Conservation (phyloP, 1,140 invertebrate genomes). For the Oreohelix idahoensis region DNA sequence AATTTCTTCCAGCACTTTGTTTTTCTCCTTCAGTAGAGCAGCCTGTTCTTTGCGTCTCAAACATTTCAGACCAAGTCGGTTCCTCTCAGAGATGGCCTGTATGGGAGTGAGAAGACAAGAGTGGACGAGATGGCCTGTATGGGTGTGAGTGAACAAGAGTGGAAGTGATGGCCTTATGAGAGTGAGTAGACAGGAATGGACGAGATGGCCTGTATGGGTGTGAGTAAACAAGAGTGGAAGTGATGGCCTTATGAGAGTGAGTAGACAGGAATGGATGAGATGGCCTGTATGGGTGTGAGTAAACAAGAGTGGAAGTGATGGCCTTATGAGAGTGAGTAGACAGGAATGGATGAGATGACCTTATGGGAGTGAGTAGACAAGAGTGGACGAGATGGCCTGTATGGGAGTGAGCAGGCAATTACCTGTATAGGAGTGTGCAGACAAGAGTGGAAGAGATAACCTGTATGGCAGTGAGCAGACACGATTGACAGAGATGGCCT, state of each 20-base stretch:
- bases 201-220: too few relatives aligned
- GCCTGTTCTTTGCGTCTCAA: neutral
- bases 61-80: neutral
- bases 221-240: too few relatives aligned
- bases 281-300: too few relatives aligned
- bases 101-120: neutral
- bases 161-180: too few relatives aligned
- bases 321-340: neutral
- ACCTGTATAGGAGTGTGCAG: neutral
- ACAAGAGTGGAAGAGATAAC: neutral
- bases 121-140: too few relatives aligned
- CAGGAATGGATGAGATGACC: neutral
- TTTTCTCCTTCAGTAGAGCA: conserved; percentile 11
- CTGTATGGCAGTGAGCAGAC: neutral
- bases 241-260: too few relatives aligned
- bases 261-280: too few relatives aligned
- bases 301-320: too few relatives aligned
- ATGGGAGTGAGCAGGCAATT: neutral
- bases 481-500: too few relatives aligned
- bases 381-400: conserved; percentile 1
- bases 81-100: conserved; percentile 1
- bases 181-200: too few relatives aligned
- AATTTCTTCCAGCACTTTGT: conserved; percentile 21
- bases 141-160: too few relatives aligned
- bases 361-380: neutral